These are phyloP conservation scores for Apeltes quadracus DNA, from an alignment of 2,113 vertebrate species.

Conservation along the genomic window DNA sequence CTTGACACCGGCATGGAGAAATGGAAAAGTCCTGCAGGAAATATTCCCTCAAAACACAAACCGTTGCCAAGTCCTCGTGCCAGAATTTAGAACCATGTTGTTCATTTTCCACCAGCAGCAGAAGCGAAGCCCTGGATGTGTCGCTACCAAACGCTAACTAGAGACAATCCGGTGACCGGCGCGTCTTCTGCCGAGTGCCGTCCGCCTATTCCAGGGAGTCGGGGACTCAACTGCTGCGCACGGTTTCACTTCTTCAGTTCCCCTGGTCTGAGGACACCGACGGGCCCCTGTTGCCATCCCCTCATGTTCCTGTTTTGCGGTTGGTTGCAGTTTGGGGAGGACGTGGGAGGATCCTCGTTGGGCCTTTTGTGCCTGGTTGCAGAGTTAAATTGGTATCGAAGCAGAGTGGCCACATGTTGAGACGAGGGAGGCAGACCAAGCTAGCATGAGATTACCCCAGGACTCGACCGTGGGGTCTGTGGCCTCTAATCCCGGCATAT, in stretches of 20 bases:
- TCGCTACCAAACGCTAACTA: slow-evolving; percentile 11
- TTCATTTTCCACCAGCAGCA: neutral
- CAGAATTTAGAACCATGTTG: slow-evolving; percentile 8
- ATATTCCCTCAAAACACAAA: slow-evolving; percentile 34
- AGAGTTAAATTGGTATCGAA: slow-evolving; percentile 52
- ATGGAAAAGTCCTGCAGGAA: slow-evolving; percentile 50
- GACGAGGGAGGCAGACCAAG: slow-evolving; percentile 29
- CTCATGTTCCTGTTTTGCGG: slow-evolving; percentile 39
- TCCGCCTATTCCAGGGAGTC: slow-evolving; percentile 26
- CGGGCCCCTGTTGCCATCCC: slow-evolving; percentile 16
- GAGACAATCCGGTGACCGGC: slow-evolving; percentile 14
- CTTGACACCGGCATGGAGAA: slow-evolving; percentile 26
- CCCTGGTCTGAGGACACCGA: slow-evolving; percentile 19
- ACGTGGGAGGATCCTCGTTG: slow-evolving; percentile 20
- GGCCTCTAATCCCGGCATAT: neutral
- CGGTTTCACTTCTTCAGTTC: slow-evolving; percentile 34
- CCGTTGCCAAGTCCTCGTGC: slow-evolving; percentile 8
- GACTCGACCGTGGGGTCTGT: neutral
- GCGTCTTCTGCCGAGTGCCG: slow-evolving; percentile 10
- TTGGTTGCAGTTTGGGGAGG: slow-evolving; percentile 5
- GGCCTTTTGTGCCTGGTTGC: slow-evolving; percentile 27
- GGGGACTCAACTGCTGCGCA: slow-evolving; percentile 11
- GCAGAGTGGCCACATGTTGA: slow-evolving; percentile 41
- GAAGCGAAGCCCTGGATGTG: neutral
- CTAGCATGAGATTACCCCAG: slow-evolving; percentile 36